These are phyloP conservation scores for Lates japonicus DNA, from an alignment of 2,797 vertebrate species.

Conservation along the genomic window DNA sequence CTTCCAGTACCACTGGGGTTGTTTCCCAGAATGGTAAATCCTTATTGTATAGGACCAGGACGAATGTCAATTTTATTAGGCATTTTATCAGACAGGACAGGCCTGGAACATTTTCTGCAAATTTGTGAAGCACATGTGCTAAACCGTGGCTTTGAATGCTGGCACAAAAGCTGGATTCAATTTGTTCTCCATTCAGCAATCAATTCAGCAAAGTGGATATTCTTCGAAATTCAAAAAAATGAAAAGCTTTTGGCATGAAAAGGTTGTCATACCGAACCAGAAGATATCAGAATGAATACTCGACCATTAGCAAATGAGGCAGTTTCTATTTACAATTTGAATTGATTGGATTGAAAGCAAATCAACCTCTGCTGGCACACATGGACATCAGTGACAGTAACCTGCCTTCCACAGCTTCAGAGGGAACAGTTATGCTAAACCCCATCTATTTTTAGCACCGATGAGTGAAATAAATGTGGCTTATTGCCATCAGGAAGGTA, in stretches of 20 bases:
- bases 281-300: slow-evolving; percentile 52
- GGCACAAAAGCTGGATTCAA: slow-evolving; percentile 66
- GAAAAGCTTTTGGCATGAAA: slow-evolving; percentile 57
- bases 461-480: slow-evolving; percentile 64
- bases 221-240: slow-evolving; percentile 54
- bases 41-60: slow-evolving; percentile 31
- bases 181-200: slow-evolving; percentile 57
- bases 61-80: slow-evolving; percentile 52
- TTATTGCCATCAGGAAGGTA: slow-evolving; percentile 57
- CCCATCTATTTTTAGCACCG: slow-evolving; percentile 60
- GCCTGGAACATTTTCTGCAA: slow-evolving; percentile 51
- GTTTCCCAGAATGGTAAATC: slow-evolving; percentile 37
- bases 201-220: slow-evolving; percentile 66
- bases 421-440: slow-evolving; percentile 49
- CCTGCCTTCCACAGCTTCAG: slow-evolving; percentile 36
- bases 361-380: slow-evolving; percentile 45
- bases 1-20: slow-evolving; percentile 16
- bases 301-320: slow-evolving; percentile 64
- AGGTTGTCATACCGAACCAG: slow-evolving; percentile 47
- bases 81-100: slow-evolving; percentile 61
- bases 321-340: slow-evolving; percentile 58
- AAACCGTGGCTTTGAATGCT: slow-evolving; percentile 55
- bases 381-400: slow-evolving; percentile 44
- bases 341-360: slow-evolving; percentile 62
- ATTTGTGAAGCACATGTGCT: slow-evolving; percentile 49